Conservation (phyloP, 2,113 vertebrate genomes). For the Ancistrus triradiatus region DNA sequence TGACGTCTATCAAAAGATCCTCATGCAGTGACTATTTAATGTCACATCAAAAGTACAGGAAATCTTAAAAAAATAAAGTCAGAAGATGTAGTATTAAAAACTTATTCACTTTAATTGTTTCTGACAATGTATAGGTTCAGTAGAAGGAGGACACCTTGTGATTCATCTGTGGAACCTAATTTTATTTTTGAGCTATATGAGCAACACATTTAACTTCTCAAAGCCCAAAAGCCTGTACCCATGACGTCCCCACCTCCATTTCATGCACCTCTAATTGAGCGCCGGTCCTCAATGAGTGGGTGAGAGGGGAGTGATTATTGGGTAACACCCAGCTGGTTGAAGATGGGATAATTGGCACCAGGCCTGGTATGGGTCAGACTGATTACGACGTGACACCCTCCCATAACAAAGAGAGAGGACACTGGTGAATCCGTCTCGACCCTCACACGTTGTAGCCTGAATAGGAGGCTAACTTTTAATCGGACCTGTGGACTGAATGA, state of each 20-base stretch:
- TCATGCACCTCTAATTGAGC: constrained; percentile 23
- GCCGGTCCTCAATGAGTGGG: constrained; percentile 19
- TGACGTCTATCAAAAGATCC: too few species aligned
- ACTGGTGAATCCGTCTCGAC: constrained; percentile 31
- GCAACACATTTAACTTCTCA: too few species aligned
- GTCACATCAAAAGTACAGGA: too few species aligned
- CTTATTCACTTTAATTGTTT: too few species aligned
- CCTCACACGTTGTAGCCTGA: constrained; percentile 34
- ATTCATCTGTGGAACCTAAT: too few species aligned
- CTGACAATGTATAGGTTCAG: too few species aligned
- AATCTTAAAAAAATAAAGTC: too few species aligned
- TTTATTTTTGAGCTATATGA: too few species aligned
- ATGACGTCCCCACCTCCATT: neutral
- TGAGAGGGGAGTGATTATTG: constrained; percentile 32
- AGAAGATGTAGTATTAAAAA: too few species aligned
- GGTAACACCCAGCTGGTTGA: constrained; percentile 37
- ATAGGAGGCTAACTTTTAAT: constrained; percentile 44
- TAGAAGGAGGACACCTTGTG: too few species aligned
- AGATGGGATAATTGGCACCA: constrained; percentile 34
- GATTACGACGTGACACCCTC: constrained; percentile 34
- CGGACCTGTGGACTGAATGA: constrained; percentile 38
- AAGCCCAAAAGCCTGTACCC: too few species aligned
- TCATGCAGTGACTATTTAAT: too few species aligned
- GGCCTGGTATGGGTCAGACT: constrained; percentile 32
- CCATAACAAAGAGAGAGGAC: constrained; percentile 33